phyloP scores from a whole-genome alignment of 2,888 invertebrate genomes.

The Oscheius sp. region DNA sequence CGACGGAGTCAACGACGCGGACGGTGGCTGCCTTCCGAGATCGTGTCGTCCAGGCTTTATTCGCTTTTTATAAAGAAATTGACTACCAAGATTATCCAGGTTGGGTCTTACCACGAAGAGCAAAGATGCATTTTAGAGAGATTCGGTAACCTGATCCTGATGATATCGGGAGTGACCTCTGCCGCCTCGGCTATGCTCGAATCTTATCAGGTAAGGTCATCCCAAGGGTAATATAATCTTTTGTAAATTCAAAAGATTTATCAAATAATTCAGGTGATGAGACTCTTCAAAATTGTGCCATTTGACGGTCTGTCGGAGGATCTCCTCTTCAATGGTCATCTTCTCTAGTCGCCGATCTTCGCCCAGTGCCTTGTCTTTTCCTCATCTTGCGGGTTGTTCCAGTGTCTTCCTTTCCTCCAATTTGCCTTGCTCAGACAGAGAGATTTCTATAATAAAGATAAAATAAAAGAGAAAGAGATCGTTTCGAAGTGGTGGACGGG shows the following conservation, averaged over 20 bases:
- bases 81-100: slow-evolving; percentile 44
- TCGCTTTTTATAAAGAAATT: slow-evolving; percentile 62
- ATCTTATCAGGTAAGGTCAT: slow-evolving; percentile 57
- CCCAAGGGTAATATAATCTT: too few species aligned
- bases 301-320: slow-evolving; percentile 71
- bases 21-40: slow-evolving; percentile 56
- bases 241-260: neutral
- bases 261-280: slow-evolving; percentile 59
- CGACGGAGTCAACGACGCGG: slow-evolving; percentile 56
- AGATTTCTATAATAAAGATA: slow-evolving; percentile 16
- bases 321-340: slow-evolving; percentile 66
- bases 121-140: slow-evolving; percentile 32
- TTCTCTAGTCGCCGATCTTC: neutral
- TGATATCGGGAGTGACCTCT: slow-evolving; percentile 63
- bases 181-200: slow-evolving; percentile 67
- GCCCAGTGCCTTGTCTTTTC: slow-evolving; percentile 1
- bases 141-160: slow-evolving; percentile 66
- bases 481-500: slow-evolving; percentile 21
- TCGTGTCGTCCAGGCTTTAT: slow-evolving; percentile 62
- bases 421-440: slow-evolving; percentile 18
- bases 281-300: slow-evolving; percentile 69
- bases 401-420: slow-evolving; percentile 14
- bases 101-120: neutral
- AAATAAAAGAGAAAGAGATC: neutral
- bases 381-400: slow-evolving; percentile 1